Evolutionary conservation across 2,888 invertebrate genomes (phyloP).

Genomic region (Mystacides longicornis): DNA sequence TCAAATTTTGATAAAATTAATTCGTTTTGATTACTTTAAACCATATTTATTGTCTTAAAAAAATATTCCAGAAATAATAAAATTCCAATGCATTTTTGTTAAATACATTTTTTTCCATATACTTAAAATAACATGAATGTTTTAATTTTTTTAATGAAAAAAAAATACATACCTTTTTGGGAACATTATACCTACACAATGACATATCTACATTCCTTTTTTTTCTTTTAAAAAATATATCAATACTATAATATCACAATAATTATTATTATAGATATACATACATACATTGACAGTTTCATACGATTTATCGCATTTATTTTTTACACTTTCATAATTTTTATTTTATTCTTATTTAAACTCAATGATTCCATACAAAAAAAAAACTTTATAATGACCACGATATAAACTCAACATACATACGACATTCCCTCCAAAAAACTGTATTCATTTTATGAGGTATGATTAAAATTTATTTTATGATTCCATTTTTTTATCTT

Average conservation of each 20-base stretch:
- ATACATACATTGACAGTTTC: neutral
- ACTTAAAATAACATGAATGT: neutral
- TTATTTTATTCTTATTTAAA: neutral
- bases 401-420: neutral
- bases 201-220: constrained; percentile 1
- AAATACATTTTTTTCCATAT: too few species aligned
- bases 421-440: constrained; percentile 2
- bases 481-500: neutral
- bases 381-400: neutral
- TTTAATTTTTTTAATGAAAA: neutral
- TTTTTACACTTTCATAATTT: neutral
- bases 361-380: neutral
- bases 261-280: neutral
- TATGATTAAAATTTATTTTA: too few species aligned
- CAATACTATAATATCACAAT: neutral
- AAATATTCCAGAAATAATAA: too few species aligned
- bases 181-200: neutral
- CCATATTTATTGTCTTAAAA: neutral
- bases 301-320: neutral
- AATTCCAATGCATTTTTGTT: too few species aligned
- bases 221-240: too few species aligned
- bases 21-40: too few species aligned
- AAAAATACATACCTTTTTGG: neutral
- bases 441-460: neutral
- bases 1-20: too few species aligned